These are phyloP conservation scores for Coccyzus lansbergi DNA, from an alignment of 2,797 vertebrate species.

Conservation along the genomic window DNA sequence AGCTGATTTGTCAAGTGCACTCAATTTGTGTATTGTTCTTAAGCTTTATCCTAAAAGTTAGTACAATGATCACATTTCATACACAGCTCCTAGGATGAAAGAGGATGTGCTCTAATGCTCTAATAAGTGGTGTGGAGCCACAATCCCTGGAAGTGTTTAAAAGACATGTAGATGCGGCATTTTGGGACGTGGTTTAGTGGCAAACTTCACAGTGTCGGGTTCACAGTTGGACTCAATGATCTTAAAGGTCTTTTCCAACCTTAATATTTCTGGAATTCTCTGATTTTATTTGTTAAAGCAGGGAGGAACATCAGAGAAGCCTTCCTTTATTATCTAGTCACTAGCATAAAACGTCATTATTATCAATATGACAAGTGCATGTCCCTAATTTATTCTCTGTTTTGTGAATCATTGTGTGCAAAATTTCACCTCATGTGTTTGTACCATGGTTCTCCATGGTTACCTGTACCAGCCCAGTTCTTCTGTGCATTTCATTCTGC, in stretches of 20 bases:
- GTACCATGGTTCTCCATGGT: fast-evolving
- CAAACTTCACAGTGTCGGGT: no score
- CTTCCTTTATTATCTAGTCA: neutral
- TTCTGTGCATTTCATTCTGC: neutral
- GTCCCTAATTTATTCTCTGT: neutral
- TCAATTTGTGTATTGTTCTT: neutral
- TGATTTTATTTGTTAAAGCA: neutral
- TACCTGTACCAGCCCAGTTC: neutral
- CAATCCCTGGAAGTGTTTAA: no score
- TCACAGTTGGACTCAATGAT: no score
- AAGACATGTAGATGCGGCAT: no score
- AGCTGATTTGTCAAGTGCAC: neutral
- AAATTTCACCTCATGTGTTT: neutral
- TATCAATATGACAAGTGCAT: neutral
- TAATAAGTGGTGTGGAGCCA: no score
- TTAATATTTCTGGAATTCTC: no score
- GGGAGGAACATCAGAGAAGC: neutral
- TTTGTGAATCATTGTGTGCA: neutral
- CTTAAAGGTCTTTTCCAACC: no score
- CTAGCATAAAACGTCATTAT: neutral
- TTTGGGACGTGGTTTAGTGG: no score
- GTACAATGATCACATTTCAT: neutral
- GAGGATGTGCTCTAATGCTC: neutral
- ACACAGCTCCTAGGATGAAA: neutral
- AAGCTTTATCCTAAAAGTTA: neutral